Base-by-base conservation (phyloP, 2,797 vertebrate species). In the Pampus argenteus region DNA sequence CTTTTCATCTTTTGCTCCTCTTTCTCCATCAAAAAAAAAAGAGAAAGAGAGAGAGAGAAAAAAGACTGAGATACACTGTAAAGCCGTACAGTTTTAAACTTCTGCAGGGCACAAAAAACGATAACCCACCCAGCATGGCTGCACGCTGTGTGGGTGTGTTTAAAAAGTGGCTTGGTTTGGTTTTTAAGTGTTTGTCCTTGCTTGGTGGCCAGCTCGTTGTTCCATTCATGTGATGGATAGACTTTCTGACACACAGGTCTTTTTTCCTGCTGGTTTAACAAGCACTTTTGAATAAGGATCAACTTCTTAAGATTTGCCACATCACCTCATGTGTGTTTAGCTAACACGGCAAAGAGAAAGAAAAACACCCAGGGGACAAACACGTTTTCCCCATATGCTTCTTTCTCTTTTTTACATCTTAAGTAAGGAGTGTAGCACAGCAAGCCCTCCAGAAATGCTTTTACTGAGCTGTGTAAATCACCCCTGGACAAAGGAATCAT, bases 1-100 rank as follows among this genome's bases (percentile, higher is more conserved):
- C 93, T 91, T 95, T 95, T 95, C 94, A 95, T 95, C 94, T 95
- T 90, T 88, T 9, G 84, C 91, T 86, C 87, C 88, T 89, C 87
- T 84, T 85, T 92, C 89, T 88, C 87, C 85, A 88, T 90, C 90
- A 92, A 88, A 92, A 90, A 92, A 88, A 92, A 90, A 91, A 82
- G 65, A 76, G 70, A 74, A 64, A 61, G 56, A 25, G 45, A 67
- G 14, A 40, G 18, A 42, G 28, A 63, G 70, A 56, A 71, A 70
- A 79, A 71, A 87, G 73, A 76, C 58, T 59, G 71, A 72, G 69
- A 89, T 78, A 45, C 81, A 74, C 74, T 81, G 85, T 78, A 81
- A 92, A 91, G 91, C 82, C 74, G 18, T 74, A 66, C 88, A 84
- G 85, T 91, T 88, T 88, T 82, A 89, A 91, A 93, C 78, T 91